phyloP scores from a whole-genome alignment of 1,140 invertebrate genomes.

The Helicoverpa zea region DNA sequence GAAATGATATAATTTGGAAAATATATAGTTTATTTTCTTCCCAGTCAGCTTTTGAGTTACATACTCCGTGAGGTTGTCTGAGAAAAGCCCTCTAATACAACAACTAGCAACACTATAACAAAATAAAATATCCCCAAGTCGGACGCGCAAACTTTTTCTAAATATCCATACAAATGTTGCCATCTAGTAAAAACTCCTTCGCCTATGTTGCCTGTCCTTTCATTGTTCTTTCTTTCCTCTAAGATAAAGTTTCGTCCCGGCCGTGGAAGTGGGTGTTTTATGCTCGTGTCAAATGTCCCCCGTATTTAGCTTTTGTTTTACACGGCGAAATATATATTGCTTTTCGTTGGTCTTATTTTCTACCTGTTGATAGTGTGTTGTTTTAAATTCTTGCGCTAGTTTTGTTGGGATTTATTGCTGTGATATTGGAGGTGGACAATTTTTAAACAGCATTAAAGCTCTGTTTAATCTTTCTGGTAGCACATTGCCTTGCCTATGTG shows the following conservation, averaged over 20 bases:
- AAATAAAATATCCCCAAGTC: conserved; percentile 1
- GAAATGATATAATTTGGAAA: no score
- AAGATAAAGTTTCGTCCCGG: conserved; percentile 52
- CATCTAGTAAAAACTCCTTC: conserved; percentile 39
- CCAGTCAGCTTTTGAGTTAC: no score
- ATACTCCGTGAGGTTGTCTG: no score
- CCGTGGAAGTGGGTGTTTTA: conserved; percentile 56
- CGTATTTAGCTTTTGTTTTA: conserved; percentile 47
- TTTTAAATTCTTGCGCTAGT: conserved; percentile 10
- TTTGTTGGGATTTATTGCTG: not conserved
- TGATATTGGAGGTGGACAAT: not conserved
- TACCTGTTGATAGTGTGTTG: conserved; percentile 35
- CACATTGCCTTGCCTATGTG: no score
- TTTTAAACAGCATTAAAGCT: no score
- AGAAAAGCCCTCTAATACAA: no score
- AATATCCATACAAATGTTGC: conserved; percentile 35
- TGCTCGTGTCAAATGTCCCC: conserved; percentile 61
- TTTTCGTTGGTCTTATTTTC: not conserved
- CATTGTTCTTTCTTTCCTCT: conserved; percentile 49
- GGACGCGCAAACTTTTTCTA: conserved; percentile 22
- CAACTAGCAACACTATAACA: not conserved
- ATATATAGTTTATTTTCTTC: no score
- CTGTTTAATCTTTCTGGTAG: no score
- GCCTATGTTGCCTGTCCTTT: conserved; percentile 42
- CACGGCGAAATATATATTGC: conserved; percentile 29